Percentiles rank a stretch among this genome's conserved stretches.
These are phyloP conservation scores for Ditylenchus weischeri DNA, from an alignment of 2,888 invertebrate genomes.

Conservation along the genomic window DNA sequence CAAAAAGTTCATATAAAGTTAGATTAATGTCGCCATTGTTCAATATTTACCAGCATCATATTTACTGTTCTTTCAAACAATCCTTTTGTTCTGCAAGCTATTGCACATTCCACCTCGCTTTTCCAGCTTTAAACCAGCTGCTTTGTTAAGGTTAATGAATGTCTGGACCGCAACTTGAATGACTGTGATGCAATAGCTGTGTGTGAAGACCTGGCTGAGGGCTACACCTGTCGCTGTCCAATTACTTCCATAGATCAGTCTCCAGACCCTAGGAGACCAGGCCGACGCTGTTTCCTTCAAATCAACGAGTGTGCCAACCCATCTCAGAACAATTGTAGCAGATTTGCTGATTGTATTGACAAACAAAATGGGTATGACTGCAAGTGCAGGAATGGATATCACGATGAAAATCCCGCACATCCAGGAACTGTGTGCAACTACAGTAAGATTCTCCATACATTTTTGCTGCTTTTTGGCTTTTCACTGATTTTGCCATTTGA, in stretches of 20 bases:
- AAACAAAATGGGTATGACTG: constrained; percentile 53
- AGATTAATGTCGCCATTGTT: too few species aligned
- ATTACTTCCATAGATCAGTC: constrained; percentile 52
- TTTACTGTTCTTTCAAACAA: too few species aligned
- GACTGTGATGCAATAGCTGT: constrained; percentile 55
- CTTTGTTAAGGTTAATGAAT: constrained; percentile 49
- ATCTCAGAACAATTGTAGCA: constrained; percentile 54
- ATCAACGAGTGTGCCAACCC: constrained; percentile 54
- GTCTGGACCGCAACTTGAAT: constrained; percentile 54
- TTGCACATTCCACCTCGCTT: too few species aligned
- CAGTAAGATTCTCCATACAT: constrained; percentile 32
- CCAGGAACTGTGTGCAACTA: constrained; percentile 55
- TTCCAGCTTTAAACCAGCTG: too few species aligned
- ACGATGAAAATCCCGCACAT: constrained; percentile 50
- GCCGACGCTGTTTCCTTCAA: constrained; percentile 47
- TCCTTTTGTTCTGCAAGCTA: too few species aligned
- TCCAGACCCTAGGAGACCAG: constrained; percentile 50
- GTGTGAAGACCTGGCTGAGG: constrained; percentile 67
- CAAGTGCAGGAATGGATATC: constrained; percentile 49
- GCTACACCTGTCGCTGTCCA: constrained; percentile 68
- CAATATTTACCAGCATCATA: too few species aligned
- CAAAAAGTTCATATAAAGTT: too few species aligned
- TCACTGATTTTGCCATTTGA: not conserved
- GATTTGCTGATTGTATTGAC: constrained; percentile 58
- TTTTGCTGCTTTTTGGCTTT: not conserved